Conservation (phyloP, 2,888 invertebrate species). For the Spodoptera exigua region DNA sequence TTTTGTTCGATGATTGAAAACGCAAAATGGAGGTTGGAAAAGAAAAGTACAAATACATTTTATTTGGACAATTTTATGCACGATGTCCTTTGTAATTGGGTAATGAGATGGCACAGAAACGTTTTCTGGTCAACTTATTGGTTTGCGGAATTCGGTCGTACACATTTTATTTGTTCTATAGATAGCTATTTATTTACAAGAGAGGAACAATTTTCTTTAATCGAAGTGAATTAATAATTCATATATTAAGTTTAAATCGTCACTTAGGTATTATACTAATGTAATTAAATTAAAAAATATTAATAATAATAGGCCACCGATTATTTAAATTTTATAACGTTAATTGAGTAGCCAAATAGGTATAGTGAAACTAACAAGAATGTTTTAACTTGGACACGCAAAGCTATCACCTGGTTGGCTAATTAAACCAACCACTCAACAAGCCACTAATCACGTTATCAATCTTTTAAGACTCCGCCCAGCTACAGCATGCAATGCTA, state of each 20-base stretch:
- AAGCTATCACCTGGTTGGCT: slow-evolving; percentile 11
- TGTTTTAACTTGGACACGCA: slow-evolving; percentile 22
- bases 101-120: slow-evolving; percentile 36
- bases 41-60: slow-evolving; percentile 43
- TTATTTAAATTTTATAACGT: not conserved
- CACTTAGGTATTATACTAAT: no score
- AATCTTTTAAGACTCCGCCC: slow-evolving; percentile 27
- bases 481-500: slow-evolving; percentile 20
- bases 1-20: slow-evolving; percentile 54
- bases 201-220: not conserved
- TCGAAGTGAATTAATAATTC: no score
- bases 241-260: no score
- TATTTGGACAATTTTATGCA: slow-evolving; percentile 40
- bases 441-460: slow-evolving; percentile 15
- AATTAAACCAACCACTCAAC: slow-evolving; percentile 16
- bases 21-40: slow-evolving; percentile 40
- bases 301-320: no score
- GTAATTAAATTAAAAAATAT: no score
- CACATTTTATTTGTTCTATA: slow-evolving; percentile 7
- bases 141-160: slow-evolving; percentile 20
- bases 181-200: slow-evolving; percentile 9
- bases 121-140: slow-evolving; percentile 37
- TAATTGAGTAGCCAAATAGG: not conserved
- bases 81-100: slow-evolving; percentile 29
- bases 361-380: slow-evolving; percentile 3